phyloP scores from a whole-genome alignment of 1,140 invertebrate genomes.

The Cotesia typhae region DNA sequence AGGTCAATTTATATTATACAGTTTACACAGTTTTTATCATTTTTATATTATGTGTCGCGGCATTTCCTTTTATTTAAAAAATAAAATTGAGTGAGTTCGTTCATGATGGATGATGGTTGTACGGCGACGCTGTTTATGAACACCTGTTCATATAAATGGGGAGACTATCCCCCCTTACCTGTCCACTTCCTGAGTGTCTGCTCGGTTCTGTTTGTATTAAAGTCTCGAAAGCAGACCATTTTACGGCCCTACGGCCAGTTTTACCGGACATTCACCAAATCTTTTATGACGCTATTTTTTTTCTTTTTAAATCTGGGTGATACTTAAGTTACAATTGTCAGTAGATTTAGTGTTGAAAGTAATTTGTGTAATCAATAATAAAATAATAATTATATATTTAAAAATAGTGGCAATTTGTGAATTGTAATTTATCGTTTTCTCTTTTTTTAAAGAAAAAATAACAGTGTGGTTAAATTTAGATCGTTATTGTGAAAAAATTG shows the following conservation, averaged over 20 bases:
- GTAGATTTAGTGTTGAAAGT: background rate
- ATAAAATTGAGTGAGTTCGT: conserved; percentile 6
- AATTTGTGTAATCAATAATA: too few relatives aligned
- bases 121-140: conserved; percentile 22
- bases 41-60: background rate
- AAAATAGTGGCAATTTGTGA: too few relatives aligned
- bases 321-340: background rate
- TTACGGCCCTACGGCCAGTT: conserved; percentile 23
- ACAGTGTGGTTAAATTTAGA: background rate
- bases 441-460: background rate
- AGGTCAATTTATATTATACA: background rate
- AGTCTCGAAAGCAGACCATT: conserved; percentile 36
- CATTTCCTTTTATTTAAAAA: background rate
- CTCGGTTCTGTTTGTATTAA: conserved; percentile 32
- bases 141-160: conserved; percentile 37
- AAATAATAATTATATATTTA: too few relatives aligned
- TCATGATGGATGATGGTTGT: conserved; percentile 28
- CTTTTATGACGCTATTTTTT: conserved; percentile 10
- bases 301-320: background rate
- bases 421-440: too few relatives aligned
- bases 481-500: background rate
- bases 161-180: conserved; percentile 36
- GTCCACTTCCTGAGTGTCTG: conserved; percentile 36
- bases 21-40: background rate
- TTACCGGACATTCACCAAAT: conserved; percentile 25